A percentile compares a stretch with the other conserved stretches of the same genome.
These are phyloP conservation scores for Eulemur rubriventer DNA, from an alignment of 2,797 vertebrate species.

Conservation along the genomic window DNA sequence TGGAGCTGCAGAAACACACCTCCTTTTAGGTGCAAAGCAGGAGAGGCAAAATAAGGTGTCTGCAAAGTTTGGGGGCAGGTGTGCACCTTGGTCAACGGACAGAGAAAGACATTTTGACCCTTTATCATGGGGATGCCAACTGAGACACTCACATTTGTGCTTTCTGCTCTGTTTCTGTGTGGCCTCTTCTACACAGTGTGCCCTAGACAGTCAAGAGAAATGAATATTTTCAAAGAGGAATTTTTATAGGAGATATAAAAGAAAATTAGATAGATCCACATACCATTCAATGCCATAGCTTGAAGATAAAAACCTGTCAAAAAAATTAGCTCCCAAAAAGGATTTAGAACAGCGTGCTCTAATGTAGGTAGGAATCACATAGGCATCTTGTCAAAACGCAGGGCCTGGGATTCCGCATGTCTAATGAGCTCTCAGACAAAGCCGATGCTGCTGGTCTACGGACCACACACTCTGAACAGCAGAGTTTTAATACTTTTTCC, in stretches of 20 bases:
- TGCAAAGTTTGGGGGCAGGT: neutral
- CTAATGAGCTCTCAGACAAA: neutral
- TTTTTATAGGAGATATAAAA: conserved; percentile 10
- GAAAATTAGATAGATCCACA: neutral
- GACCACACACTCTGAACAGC: neutral
- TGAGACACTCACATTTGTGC: neutral
- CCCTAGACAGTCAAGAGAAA: neutral
- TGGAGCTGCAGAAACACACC: neutral
- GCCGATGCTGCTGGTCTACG: no score
- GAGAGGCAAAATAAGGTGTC: neutral
- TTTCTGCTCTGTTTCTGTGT: neutral
- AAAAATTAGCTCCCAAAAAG: neutral
- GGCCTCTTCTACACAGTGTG: neutral
- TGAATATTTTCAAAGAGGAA: neutral
- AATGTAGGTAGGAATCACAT: no score
- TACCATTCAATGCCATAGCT: neutral
- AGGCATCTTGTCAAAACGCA: neutral
- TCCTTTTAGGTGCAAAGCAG: neutral
- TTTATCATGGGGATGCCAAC: neutral
- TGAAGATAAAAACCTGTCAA: neutral
- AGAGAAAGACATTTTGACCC: neutral
- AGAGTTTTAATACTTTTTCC: neutral
- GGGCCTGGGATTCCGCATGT: neutral
- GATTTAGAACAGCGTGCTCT: neutral
- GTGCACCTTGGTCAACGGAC: neutral